Conservation (phyloP, 1,140 invertebrate species). For the Temnothorax curvispinosus region DNA sequence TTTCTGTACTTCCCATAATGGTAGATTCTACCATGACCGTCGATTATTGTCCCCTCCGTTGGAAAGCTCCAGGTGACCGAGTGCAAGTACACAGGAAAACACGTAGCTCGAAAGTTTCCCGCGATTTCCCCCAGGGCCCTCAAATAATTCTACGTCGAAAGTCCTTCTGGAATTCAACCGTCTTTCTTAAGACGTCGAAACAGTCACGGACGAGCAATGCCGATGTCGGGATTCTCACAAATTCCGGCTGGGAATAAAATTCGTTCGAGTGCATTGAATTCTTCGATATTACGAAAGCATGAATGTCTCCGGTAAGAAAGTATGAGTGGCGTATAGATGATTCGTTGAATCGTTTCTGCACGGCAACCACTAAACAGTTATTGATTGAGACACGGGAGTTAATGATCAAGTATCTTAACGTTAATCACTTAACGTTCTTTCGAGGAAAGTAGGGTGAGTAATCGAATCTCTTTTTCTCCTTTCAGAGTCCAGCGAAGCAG, state of each 20-base stretch:
- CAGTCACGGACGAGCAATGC: constrained; percentile 48
- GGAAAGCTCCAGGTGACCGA: constrained; percentile 20
- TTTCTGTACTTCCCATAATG: constrained; percentile 58
- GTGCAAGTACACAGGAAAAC: constrained; percentile 49
- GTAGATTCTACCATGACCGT: constrained; percentile 65
- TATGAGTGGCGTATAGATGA: neutral
- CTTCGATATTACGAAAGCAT: constrained; percentile 2
- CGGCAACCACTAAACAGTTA: neutral
- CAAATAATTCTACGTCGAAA: constrained; percentile 72
- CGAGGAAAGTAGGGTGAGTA: constrained; percentile 32
- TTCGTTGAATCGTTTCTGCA: neutral
- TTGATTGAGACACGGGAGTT: neutral
- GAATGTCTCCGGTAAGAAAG: neutral
- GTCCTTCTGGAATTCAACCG: constrained; percentile 63
- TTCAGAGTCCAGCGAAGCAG: constrained; percentile 28
- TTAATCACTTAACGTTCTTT: constrained; percentile 24
- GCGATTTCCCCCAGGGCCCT: constrained; percentile 73
- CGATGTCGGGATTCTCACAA: constrained; percentile 52
- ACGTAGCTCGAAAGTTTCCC: constrained; percentile 66
- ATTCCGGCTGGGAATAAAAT: constrained; percentile 53
- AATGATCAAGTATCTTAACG: neutral
- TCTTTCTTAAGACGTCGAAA: constrained; percentile 62
- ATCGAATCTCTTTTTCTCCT: constrained; percentile 47
- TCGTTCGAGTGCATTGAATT: constrained; percentile 50
- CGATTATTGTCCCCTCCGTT: constrained; percentile 60